phyloP scores from a whole-genome alignment of 2,113 vertebrate genomes.

The Merops nubicus region DNA sequence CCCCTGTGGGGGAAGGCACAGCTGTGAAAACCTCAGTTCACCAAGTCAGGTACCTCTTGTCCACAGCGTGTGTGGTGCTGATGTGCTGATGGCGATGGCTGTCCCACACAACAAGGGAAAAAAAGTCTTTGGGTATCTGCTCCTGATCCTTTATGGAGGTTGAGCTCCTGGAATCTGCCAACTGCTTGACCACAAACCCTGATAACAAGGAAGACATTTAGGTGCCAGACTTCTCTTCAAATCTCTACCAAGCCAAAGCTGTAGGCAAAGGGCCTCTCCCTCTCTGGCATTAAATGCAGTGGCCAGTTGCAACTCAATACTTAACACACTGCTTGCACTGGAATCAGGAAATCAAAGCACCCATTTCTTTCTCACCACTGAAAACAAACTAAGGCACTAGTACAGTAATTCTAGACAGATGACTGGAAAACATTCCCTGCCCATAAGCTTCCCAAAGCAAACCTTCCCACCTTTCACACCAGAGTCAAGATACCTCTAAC shows the following conservation, averaged over 20 bases:
- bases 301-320: neutral
- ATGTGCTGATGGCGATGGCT: neutral
- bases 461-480: neutral
- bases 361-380: neutral
- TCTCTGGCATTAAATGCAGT: neutral
- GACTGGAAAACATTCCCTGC: neutral
- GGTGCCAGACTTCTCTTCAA: neutral
- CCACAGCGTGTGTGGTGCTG: fast-evolving
- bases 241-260: neutral
- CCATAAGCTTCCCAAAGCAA: neutral
- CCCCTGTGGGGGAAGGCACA: fast-evolving
- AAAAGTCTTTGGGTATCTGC: neutral
- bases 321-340: neutral
- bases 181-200: neutral
- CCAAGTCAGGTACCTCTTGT: fast-evolving
- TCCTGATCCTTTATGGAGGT: neutral
- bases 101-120: neutral
- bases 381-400: neutral
- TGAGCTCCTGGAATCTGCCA: neutral
- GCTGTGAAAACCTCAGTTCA: neutral
- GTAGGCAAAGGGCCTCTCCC: neutral
- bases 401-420: neutral
- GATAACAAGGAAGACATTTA: neutral
- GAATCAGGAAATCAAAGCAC: neutral
- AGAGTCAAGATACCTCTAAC: neutral